Conservation (phyloP, 1,140 invertebrate genomes). For the Tetramorium simillimum region DNA sequence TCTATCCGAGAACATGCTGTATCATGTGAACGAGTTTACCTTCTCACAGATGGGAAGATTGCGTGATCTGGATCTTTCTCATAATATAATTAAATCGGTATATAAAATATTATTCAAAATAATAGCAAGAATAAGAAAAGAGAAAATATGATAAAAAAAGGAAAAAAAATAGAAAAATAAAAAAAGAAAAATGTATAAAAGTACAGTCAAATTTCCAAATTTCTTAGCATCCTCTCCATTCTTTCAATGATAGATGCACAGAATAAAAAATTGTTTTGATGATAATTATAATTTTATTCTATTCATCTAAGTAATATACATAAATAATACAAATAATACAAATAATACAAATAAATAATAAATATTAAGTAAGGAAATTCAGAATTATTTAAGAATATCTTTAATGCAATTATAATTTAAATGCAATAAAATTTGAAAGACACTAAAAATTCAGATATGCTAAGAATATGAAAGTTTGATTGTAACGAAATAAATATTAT, state of each 20-base stretch:
- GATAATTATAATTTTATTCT: background rate
- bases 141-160: background rate
- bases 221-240: background rate
- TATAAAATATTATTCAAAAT: background rate
- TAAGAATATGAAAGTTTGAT: background rate
- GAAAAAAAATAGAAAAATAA: background rate
- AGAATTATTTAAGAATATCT: background rate
- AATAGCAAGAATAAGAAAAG: background rate
- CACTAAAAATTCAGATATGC: background rate
- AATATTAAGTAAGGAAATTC: background rate
- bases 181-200: background rate
- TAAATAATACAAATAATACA: background rate
- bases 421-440: too few relatives aligned
- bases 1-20: constrained; percentile 91
- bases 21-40: constrained; percentile 92
- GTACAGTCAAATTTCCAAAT: background rate
- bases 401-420: too few relatives aligned
- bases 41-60: constrained; percentile 93
- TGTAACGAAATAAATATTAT: background rate
- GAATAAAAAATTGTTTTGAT: background rate
- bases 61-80: constrained; percentile 88
- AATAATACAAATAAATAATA: background rate
- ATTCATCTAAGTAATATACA: background rate
- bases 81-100: constrained; percentile 90
- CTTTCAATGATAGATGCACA: background rate